These are phyloP conservation scores for Pangasius mekongensis DNA, from an alignment of 2,797 vertebrate species.

Conservation along the genomic window DNA sequence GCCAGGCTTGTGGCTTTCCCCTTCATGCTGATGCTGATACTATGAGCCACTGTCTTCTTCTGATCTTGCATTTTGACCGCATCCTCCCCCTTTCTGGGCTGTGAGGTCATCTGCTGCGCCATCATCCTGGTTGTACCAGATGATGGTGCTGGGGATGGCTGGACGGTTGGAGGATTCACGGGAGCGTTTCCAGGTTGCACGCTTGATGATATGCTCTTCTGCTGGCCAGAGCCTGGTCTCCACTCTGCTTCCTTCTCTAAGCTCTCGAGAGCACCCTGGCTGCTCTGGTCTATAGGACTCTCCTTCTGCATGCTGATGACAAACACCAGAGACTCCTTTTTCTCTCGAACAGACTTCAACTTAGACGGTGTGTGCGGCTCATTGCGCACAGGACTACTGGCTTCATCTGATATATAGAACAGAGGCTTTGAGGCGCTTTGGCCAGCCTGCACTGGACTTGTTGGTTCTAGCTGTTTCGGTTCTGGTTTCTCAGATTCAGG, in stretches of 20 bases:
- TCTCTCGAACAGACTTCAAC: constrained; percentile 67
- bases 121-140: not conserved
- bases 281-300: constrained; percentile 46
- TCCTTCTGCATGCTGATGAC: constrained; percentile 82
- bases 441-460: constrained; percentile 50
- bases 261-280: constrained; percentile 68
- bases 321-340: constrained; percentile 71
- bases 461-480: constrained; percentile 32
- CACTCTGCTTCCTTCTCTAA: constrained; percentile 87
- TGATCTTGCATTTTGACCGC: constrained; percentile 37
- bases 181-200: constrained; percentile 70
- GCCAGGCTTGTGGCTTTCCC: constrained; percentile 80
- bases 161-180: not conserved
- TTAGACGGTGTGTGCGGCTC: constrained; percentile 60
- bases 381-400: constrained; percentile 65
- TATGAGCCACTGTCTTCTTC: constrained; percentile 71
- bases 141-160: not conserved
- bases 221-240: constrained; percentile 89
- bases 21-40: constrained; percentile 66
- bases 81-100: constrained; percentile 59
- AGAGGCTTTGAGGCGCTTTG: constrained; percentile 78
- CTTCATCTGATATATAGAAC: constrained; percentile 86
- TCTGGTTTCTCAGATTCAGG: constrained; percentile 11
- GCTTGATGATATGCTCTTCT: constrained; percentile 75
- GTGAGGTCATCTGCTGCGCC: not conserved